Percentiles rank a stretch among this genome's conserved stretches.
Evolutionary conservation across 2,888 invertebrate genomes (phyloP).

Genomic region (Aricia artaxerxes): DNA sequence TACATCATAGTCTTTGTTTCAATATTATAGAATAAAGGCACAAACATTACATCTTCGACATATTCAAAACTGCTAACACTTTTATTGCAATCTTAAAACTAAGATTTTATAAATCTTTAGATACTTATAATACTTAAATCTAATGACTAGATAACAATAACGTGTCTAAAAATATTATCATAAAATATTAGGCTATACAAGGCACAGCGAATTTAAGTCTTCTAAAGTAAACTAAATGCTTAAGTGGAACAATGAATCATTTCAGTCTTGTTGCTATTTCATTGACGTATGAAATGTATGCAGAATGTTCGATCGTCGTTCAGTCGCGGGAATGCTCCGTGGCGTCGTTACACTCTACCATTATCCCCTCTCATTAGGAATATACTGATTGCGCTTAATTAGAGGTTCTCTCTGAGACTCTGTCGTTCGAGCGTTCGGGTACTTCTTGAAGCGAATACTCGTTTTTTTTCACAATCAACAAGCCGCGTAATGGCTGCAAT

Average conservation of each 20-base stretch:
- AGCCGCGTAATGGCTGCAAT: constrained; percentile 74
- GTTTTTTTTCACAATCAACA: constrained; percentile 77
- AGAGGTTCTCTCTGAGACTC: constrained; percentile 71
- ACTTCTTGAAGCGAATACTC: constrained; percentile 68
- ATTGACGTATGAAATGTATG: constrained; percentile 68
- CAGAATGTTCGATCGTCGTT: constrained; percentile 61
- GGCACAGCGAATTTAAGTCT: constrained; percentile 73
- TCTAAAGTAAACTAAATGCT: constrained; percentile 69
- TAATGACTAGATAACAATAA: constrained; percentile 77
- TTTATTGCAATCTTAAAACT: constrained; percentile 31
- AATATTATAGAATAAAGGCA: constrained; percentile 42
- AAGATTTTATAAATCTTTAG: constrained; percentile 39
- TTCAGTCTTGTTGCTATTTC: constrained; percentile 75
- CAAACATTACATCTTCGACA: constrained; percentile 24
- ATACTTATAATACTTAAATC: constrained; percentile 54
- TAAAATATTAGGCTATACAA: constrained; percentile 60
- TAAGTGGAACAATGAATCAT: constrained; percentile 62
- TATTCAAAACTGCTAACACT: constrained; percentile 7
- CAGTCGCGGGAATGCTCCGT: constrained; percentile 74
- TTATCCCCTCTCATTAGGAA: constrained; percentile 80
- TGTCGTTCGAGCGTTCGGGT: constrained; percentile 66
- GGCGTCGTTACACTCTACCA: constrained; percentile 75
- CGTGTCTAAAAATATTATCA: constrained; percentile 54
- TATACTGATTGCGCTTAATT: constrained; percentile 81
- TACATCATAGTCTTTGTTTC: constrained; percentile 75